phyloP scores from a whole-genome alignment of 2,113 vertebrate genomes.

The Dasyprocta punctata region DNA sequence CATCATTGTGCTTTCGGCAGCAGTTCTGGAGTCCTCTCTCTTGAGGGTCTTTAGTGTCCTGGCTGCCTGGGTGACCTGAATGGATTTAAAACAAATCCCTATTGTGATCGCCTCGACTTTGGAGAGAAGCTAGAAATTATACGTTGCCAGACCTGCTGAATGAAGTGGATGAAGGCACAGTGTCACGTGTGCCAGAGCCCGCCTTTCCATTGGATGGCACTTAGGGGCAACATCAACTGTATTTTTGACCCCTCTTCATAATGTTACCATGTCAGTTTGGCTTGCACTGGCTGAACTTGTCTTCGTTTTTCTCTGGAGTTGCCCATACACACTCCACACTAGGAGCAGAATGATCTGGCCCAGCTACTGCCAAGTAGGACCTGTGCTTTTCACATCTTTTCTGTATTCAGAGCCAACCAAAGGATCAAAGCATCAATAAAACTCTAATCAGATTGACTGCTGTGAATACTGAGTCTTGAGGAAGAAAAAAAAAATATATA shows the following conservation, averaged over 20 bases:
- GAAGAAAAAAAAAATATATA: no score
- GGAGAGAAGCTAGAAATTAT: neutral
- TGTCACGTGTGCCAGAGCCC: accelerated
- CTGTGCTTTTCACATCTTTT: neutral
- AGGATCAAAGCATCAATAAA: neutral
- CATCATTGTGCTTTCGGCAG: no score
- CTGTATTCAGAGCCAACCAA: neutral
- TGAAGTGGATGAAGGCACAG: neutral
- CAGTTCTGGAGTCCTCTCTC: no score
- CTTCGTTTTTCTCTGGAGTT: neutral
- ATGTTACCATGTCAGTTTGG: neutral
- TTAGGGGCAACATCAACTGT: no score
- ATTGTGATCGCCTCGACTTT: neutral
- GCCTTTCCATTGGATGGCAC: neutral
- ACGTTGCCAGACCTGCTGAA: neutral
- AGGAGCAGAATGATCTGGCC: neutral
- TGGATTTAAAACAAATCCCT: no score
- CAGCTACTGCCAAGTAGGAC: accelerated
- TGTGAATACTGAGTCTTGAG: neutral
- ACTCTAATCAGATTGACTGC: neutral
- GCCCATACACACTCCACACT: neutral
- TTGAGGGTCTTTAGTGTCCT: no score
- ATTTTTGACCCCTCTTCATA: neutral
- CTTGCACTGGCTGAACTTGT: neutral
- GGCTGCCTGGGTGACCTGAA: no score